Percentiles rank a stretch among this genome's conserved stretches.
Evolutionary conservation across 2,113 vertebrate genomes (phyloP).

Genomic region (Rallus limicola): DNA sequence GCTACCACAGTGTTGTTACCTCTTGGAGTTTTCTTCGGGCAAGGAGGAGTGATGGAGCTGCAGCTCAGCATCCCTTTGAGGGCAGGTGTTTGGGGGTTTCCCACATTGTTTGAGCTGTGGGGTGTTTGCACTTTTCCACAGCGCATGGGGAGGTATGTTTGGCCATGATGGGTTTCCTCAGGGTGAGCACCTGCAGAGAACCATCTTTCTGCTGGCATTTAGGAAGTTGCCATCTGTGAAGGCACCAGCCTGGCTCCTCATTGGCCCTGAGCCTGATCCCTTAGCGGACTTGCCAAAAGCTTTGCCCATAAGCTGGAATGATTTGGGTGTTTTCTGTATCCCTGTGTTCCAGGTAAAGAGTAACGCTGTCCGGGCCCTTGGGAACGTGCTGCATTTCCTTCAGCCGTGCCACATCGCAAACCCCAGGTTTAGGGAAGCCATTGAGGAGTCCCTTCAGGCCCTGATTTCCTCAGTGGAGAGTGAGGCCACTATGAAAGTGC

Average conservation of each 20-base stretch:
- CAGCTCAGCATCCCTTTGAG: neutral
- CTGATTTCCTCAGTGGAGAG: slow-evolving; percentile 87
- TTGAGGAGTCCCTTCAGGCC: slow-evolving; percentile 86
- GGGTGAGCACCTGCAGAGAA: neutral
- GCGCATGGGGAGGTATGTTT: too few species aligned
- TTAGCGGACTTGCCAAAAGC: neutral
- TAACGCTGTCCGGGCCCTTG: slow-evolving; percentile 91
- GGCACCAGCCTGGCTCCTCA: neutral
- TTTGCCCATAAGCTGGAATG: neutral
- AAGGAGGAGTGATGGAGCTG: neutral
- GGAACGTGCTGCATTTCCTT: slow-evolving; percentile 95
- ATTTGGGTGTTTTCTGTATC: neutral
- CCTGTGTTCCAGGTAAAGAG: slow-evolving; percentile 86
- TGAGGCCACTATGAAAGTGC: slow-evolving; percentile 94
- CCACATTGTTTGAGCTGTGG: neutral
- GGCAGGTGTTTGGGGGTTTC: neutral
- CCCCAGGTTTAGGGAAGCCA: slow-evolving; percentile 83
- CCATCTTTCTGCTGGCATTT: neutral
- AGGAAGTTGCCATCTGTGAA: neutral
- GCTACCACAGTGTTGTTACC: neutral
- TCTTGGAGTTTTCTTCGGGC: neutral
- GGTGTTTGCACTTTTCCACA: neutral
- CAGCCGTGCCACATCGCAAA: slow-evolving; percentile 83
- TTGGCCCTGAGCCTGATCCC: neutral
- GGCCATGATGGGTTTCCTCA: neutral